Conservation (phyloP, 1,140 invertebrate species). For the Palaemon carinicauda region DNA sequence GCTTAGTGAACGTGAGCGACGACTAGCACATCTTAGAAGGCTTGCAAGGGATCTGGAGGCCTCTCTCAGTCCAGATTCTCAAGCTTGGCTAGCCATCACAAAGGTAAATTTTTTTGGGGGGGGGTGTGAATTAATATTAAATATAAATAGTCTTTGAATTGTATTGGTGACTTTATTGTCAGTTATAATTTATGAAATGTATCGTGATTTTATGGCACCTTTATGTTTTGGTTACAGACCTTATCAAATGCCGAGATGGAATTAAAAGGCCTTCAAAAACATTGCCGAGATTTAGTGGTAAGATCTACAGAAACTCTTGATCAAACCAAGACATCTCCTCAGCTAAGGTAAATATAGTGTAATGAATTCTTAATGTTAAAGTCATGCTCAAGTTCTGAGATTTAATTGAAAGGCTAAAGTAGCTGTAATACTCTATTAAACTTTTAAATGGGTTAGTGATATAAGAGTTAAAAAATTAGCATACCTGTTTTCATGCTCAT, state of each 20-base stretch:
- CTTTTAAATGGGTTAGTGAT: too few species aligned
- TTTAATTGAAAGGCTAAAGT: too few species aligned
- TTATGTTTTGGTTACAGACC: conserved; percentile 67
- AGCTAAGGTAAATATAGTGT: conserved; percentile 25
- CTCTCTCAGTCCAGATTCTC: conserved; percentile 73
- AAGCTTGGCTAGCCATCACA: conserved; percentile 71
- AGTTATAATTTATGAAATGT: neutral
- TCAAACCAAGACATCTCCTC: conserved; percentile 40
- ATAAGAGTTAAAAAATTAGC: too few species aligned
- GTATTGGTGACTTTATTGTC: neutral
- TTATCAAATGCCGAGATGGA: conserved; percentile 82
- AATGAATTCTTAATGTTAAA: too few species aligned
- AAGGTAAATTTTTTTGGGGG: conserved; percentile 61
- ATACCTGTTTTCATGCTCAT: too few species aligned
- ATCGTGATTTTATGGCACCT: neutral
- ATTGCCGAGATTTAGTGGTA: conserved; percentile 79
- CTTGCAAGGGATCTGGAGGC: conserved; percentile 75
- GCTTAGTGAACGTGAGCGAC: conserved; percentile 75
- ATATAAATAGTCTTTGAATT: too few species aligned
- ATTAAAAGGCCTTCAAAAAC: conserved; percentile 77
- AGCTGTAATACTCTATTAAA: too few species aligned
- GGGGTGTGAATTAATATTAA: too few species aligned
- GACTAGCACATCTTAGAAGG: conserved; percentile 73
- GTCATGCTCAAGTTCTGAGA: too few species aligned
- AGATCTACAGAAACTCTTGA: conserved; percentile 65